Conservation (phyloP, 2,113 vertebrate genomes). For the Paraplagusia blochii region DNA sequence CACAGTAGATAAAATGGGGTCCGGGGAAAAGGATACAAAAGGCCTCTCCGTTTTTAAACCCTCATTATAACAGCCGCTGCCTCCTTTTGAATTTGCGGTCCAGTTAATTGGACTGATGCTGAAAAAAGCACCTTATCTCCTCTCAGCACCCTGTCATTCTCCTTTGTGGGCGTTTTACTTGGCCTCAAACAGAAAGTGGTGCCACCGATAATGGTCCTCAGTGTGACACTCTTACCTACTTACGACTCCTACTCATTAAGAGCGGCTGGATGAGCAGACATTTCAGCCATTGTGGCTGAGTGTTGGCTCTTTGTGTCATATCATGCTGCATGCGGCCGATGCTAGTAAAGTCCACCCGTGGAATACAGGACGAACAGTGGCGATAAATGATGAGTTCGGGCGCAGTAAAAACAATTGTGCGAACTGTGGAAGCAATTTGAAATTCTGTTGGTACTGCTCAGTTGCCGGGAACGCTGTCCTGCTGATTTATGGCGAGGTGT, state of each 20-base stretch:
- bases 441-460: slow-evolving; percentile 1
- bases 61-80: slow-evolving; percentile 43
- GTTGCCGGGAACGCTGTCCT: slow-evolving; percentile 5
- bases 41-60: slow-evolving; percentile 55
- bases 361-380: not conserved
- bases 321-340: not conserved
- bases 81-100: slow-evolving; percentile 46
- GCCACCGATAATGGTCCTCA: slow-evolving; percentile 49
- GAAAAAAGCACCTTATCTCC: slow-evolving; percentile 65
- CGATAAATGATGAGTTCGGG: slow-evolving; percentile 12
- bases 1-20: slow-evolving; percentile 54
- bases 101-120: slow-evolving; percentile 57
- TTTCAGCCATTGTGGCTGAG: not conserved
- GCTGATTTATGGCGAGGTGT: slow-evolving; percentile 19
- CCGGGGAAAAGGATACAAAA: slow-evolving; percentile 25
- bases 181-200: slow-evolving; percentile 42
- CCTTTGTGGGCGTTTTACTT: slow-evolving; percentile 49
- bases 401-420: slow-evolving; percentile 4
- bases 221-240: slow-evolving; percentile 50
- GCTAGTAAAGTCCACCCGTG: not conserved
- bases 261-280: slow-evolving; percentile 2
- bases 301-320: not conserved
- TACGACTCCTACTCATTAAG: slow-evolving; percentile 35
- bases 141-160: slow-evolving; percentile 44
- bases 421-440: not conserved